phyloP scores from a whole-genome alignment of 23 tunicate genomes.

The Trididemnum clinides region DNA sequence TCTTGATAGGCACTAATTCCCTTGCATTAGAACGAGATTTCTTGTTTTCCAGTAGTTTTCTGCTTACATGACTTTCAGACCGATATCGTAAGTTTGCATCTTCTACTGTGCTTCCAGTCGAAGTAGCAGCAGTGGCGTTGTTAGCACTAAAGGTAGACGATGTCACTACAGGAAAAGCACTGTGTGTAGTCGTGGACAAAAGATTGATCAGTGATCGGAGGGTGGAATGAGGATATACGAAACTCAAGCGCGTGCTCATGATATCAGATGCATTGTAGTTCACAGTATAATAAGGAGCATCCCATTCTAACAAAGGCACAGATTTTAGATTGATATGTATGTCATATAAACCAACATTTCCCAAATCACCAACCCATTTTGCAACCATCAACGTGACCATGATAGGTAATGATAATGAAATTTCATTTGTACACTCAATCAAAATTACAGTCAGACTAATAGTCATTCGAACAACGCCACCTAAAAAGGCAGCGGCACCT shows the following conservation, averaged over 20 bases:
- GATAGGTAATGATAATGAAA: conserved; percentile 70
- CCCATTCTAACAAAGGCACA: conserved; percentile 95
- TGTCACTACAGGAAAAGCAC: conserved; percentile 94
- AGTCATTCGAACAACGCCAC: conserved; percentile 97
- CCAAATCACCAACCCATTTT: conserved; percentile 88
- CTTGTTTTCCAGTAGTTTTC: too few species aligned
- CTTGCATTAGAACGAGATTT: too few species aligned
- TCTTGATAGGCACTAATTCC: too few species aligned
- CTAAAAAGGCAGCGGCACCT: conserved; percentile 92
- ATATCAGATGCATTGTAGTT: conserved; percentile 78
- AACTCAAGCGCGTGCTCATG: conserved; percentile 81
- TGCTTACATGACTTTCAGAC: too few species aligned
- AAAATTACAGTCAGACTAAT: conserved; percentile 90
- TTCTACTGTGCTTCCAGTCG: neutral
- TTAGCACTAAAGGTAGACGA: neutral
- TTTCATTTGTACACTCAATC: conserved; percentile 94
- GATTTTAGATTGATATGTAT: conserved; percentile 70
- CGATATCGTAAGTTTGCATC: conserved; percentile 71
- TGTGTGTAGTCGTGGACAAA: conserved; percentile 93
- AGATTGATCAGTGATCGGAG: conserved; percentile 72
- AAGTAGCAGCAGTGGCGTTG: neutral
- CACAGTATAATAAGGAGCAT: conserved; percentile 55
- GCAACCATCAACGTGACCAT: conserved; percentile 94
- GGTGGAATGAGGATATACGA: conserved; percentile 76
- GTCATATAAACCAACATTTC: conserved; percentile 82